A percentile compares a stretch with the other conserved stretches of the same genome.
phyloP scores from a whole-genome alignment of 2,113 vertebrate species.

The Prietella phreatophila region DNA sequence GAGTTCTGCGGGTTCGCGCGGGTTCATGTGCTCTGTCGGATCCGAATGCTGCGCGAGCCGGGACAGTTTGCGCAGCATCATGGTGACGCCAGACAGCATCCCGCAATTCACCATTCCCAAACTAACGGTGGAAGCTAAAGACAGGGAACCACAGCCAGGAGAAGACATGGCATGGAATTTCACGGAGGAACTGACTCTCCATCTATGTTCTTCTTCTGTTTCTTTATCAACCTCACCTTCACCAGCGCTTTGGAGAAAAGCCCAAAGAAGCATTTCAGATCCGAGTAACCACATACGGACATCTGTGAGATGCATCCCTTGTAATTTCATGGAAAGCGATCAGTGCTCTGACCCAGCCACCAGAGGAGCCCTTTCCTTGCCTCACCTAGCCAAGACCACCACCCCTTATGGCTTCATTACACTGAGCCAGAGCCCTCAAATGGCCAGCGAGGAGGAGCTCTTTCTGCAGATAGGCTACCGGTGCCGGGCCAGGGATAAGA shows the following conservation, averaged over 20 bases:
- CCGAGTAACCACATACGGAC: conserved; percentile 36
- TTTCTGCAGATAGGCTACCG: conserved; percentile 62
- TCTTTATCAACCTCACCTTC: conserved; percentile 45
- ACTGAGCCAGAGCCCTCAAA: conserved; percentile 75
- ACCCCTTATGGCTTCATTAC: conserved; percentile 71
- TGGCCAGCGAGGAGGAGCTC: conserved; percentile 72
- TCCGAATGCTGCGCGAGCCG: conserved; percentile 56
- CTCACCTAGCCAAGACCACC: conserved; percentile 72
- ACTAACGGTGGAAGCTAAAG: conserved; percentile 57
- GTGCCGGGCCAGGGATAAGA: conserved; percentile 48
- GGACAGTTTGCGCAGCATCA: conserved; percentile 62
- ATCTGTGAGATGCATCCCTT: conserved; percentile 22
- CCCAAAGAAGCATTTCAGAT: conserved; percentile 49
- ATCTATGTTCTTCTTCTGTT: not conserved
- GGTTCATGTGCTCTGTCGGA: conserved; percentile 49
- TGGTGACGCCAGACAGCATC: conserved; percentile 73
- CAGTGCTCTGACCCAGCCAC: conserved; percentile 64
- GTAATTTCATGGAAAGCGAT: conserved; percentile 40
- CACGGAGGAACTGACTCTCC: conserved; percentile 25
- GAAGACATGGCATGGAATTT: conserved; percentile 24
- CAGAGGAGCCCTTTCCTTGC: conserved; percentile 68
- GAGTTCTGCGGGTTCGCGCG: conserved; percentile 58
- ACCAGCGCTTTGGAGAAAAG: conserved; percentile 13
- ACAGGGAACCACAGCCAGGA: conserved; percentile 34
- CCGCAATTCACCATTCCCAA: conserved; percentile 75